phyloP scores from a whole-genome alignment of 2,797 vertebrate genomes.

The Gymnothorax javanicus region DNA sequence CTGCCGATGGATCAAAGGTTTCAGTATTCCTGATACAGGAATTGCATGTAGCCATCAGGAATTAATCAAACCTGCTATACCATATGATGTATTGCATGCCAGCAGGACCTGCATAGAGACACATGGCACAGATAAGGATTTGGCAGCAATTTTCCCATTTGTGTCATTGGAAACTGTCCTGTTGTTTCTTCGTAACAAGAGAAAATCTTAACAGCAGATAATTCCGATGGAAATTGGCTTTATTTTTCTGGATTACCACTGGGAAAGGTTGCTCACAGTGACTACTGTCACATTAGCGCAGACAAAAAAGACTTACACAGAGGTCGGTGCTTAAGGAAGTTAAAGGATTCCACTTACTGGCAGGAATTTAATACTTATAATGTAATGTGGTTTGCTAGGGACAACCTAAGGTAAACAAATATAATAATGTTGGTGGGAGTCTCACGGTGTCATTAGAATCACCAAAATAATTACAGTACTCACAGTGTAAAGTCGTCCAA shows the following conservation, averaged over 20 bases:
- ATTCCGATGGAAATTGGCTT: no score
- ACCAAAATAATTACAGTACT: neutral
- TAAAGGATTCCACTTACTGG: neutral
- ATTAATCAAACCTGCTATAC: conserved; percentile 4
- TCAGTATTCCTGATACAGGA: neutral
- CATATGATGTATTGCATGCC: neutral
- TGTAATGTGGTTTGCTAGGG: neutral
- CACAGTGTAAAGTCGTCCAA: no score
- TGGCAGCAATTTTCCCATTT: neutral
- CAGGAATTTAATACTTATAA: neutral
- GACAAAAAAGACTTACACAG: neutral
- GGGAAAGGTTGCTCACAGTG: neutral
- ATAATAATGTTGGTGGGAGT: neutral
- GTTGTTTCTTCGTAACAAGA: neutral
- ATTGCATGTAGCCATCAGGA: conserved; percentile 1
- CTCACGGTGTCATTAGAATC: neutral
- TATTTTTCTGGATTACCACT: no score
- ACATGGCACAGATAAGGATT: neutral
- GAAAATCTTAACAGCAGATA: neutral
- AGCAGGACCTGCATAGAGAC: neutral
- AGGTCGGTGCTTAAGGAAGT: neutral
- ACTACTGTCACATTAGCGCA: neutral
- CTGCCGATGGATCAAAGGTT: neutral
- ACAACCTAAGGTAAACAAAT: neutral
- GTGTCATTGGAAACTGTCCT: neutral